These are phyloP conservation scores for Daubentonia madagascariensis DNA, from an alignment of 2,113 vertebrate species.

Conservation along the genomic window DNA sequence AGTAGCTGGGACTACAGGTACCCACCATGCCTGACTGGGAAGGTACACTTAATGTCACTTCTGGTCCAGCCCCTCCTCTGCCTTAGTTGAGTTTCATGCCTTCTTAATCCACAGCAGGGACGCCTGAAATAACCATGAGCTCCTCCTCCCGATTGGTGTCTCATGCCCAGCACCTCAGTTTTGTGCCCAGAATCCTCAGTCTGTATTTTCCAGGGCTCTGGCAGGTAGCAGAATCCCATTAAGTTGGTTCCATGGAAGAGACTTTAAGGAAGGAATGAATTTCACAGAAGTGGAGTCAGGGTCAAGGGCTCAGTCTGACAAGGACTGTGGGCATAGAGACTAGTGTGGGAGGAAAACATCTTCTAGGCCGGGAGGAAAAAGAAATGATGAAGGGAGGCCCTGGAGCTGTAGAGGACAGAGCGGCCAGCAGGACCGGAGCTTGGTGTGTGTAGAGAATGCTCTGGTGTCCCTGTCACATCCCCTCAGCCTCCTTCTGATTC, in stretches of 20 bases:
- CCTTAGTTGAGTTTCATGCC: background rate
- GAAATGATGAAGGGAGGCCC: background rate
- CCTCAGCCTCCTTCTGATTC: background rate
- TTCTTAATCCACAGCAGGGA: background rate
- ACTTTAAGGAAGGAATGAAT: background rate
- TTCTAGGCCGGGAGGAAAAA: background rate
- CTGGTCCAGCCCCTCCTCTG: background rate
- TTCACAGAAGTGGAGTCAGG: background rate
- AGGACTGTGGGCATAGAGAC: background rate
- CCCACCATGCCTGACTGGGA: no score
- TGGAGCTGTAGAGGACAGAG: background rate
- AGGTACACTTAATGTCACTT: background rate
- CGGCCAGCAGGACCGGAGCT: background rate
- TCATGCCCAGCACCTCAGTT: background rate
- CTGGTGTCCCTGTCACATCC: background rate
- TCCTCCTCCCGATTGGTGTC: rapidly evolving
- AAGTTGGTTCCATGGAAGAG: background rate
- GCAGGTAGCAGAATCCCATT: background rate
- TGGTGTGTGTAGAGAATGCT: rapidly evolving
- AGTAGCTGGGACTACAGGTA: no score
- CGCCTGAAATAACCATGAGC: background rate
- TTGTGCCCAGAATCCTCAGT: background rate
- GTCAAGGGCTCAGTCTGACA: background rate
- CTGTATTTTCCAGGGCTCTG: background rate
- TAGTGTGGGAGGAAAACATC: background rate